Conservation (phyloP, 2,113 vertebrate species). For the Caretta caretta region DNA sequence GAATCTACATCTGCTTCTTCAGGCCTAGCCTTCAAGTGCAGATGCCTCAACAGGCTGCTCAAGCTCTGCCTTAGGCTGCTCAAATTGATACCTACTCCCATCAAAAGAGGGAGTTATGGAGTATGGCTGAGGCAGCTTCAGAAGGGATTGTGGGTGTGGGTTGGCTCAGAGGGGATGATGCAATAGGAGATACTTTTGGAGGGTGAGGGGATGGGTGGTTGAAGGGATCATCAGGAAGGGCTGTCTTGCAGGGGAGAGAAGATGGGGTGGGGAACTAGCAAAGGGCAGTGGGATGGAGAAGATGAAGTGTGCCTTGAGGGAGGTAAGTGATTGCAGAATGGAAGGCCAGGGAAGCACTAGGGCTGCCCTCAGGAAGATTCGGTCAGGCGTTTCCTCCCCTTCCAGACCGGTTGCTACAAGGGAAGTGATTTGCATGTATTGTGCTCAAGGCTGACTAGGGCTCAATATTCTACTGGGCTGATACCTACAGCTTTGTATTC, state of each 20-base stretch:
- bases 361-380: background rate
- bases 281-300: background rate
- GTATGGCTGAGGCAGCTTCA: background rate
- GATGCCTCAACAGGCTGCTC: background rate
- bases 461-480: background rate
- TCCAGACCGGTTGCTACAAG: background rate
- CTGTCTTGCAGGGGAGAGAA: background rate
- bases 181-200: background rate
- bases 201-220: background rate
- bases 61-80: background rate
- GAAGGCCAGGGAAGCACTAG: background rate
- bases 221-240: background rate
- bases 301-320: background rate
- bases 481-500: background rate
- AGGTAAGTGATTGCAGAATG: background rate
- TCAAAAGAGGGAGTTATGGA: background rate
- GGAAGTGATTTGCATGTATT: background rate
- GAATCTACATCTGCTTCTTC: background rate
- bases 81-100: background rate
- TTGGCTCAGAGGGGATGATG: background rate
- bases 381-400: background rate
- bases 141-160: background rate
- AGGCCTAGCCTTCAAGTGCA: background rate
- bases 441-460: background rate
- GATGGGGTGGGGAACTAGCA: accelerated